Base-by-base conservation (phyloP, 2,797 vertebrate species). In the Peromyscus eremicus region DNA sequence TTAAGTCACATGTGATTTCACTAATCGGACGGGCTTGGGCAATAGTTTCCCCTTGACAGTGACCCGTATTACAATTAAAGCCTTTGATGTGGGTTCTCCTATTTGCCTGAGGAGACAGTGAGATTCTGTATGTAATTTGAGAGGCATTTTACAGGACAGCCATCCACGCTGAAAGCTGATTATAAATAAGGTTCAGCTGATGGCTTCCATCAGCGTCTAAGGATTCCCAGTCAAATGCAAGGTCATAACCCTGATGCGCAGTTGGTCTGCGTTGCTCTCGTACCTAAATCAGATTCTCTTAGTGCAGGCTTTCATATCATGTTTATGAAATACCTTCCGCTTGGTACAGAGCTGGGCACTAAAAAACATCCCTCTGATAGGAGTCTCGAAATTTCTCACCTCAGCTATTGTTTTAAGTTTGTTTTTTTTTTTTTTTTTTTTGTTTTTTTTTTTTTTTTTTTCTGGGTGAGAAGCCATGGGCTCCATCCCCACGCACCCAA, bases 281-380 rank as follows among this genome's bases (percentile, higher is more conserved):
- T 97, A 97, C 96, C 96, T 98, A 98, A 98, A 98, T 98, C 98
- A 98, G 97, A 98, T 98, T 98, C 98, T 98, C 98, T 98, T 98
- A 98, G 98, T 97, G 97, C 98, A 98, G 96, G 98, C 98, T 97
- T 98, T 97, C 43, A 98, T 98, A 98, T 98, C 98, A 98, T 98
- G 98, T 98, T 98, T 98, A 98, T 98, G 98, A 98, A 98, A 98
- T 97, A 98, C 98, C 98, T 98, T 98, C 98, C 98, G 98, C 97
- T 97, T 98, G 96, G 98, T 97, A 95, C 97, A 95, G 97, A 96
- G 97, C 95, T 97, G 96, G 97, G 96, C 94, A 97, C 97, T 97
- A 92, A 98, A 97, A 97, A 97, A 29, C 40, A 87, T 21, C 57
- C 90, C 95, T 95, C 95, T 85, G 75, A n/a, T 89, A 97, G 96